Base-by-base conservation (phyloP, 2,888 invertebrate genomes). In the Spisula solida region DNA sequence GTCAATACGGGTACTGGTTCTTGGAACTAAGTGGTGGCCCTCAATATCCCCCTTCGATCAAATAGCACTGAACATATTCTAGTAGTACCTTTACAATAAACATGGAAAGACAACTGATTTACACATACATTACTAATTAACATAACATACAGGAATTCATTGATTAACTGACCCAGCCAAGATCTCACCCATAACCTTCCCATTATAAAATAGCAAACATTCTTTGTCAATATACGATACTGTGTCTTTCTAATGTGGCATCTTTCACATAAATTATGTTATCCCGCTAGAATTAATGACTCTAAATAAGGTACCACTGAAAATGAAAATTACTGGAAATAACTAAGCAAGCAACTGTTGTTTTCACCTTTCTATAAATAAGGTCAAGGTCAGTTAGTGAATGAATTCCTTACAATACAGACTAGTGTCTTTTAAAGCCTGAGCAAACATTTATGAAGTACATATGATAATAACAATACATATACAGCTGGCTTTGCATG, bases 21-120 rank as follows among this genome's bases (percentile, higher is more conserved):
- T 84, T 85, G 85, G 85, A 85, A 85, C 85, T 85, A 85, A 79
- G 79, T 88, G 86, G 88, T 88, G 88, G 88, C 86, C 85, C 88
- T 34, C 18, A 31, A 34, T 78, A 85, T 85, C 48, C 10, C 16
- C 31, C 48, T 66, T 12, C n/a, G 70, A 60, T 81, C 66, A 55
- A 88, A 75, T 90, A 92, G 92, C 92, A 92, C 92, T 92, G 90
- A 79, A 86, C 85, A 85, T 51, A 56, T 18, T 34, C 85, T 88
- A 86, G 86, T 90, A 88, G 88, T 90, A 88, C 88, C 88, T 70
- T 86, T 79, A 48, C 34, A 82, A 88, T 90, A 20, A 78, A 90
- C 84, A 85, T 81, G 78, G 83, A 90, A 86, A 90, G 88, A 90
- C 90, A 90, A 79, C 29, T 85, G 79, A 85, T 85, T 56, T 75